Conservation (phyloP, 2,888 invertebrate species). For the Lithophane ornitopus region DNA sequence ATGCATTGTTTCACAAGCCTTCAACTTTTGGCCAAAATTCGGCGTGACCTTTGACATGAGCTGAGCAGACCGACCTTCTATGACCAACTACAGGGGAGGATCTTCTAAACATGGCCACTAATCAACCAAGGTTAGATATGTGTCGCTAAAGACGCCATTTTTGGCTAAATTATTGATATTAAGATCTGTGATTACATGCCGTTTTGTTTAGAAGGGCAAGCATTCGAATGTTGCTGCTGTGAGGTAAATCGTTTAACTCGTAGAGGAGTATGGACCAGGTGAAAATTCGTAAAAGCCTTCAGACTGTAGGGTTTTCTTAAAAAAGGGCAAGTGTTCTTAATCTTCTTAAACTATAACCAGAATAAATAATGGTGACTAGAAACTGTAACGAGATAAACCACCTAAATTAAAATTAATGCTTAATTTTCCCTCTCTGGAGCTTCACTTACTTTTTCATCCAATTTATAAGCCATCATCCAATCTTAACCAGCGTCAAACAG, state of each 20-base stretch:
- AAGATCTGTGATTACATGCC: conserved; percentile 38
- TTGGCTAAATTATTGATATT: conserved; percentile 36
- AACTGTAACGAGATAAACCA: neutral
- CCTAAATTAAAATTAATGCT: neutral
- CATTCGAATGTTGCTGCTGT: conserved; percentile 1
- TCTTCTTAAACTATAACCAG: neutral
- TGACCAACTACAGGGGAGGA: conserved; percentile 44
- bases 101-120: conserved; percentile 56
- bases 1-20: conserved; percentile 69
- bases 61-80: conserved; percentile 55
- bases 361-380: neutral
- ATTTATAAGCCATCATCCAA: no score
- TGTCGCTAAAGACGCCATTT: conserved; percentile 34
- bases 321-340: neutral
- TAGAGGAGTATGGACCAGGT: neutral
- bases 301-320: no score
- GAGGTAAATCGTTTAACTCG: neutral
- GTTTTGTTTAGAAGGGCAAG: conserved; percentile 38
- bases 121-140: conserved; percentile 51
- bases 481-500: no score
- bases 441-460: neutral
- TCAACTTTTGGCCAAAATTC: conserved; percentile 63
- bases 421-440: neutral
- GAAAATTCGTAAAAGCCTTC: neutral
- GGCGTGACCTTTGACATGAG: conserved; percentile 63